Evolutionary conservation across 1,140 invertebrate species (phyloP).

Genomic region (Chionoecetes opilio): DNA sequence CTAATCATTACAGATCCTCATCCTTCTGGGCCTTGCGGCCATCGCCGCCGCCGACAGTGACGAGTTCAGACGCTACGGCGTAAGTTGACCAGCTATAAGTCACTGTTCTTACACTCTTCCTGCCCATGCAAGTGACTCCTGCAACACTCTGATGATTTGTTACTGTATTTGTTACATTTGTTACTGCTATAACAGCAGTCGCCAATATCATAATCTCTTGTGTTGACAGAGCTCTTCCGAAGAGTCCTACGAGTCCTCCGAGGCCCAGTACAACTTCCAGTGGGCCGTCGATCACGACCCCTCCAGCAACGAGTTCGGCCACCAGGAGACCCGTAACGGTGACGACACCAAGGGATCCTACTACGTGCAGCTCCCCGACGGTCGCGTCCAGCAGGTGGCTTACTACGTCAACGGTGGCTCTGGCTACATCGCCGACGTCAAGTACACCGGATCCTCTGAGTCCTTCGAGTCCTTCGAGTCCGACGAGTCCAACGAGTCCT

Average conservation of each 20-base stretch:
- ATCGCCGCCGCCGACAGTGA: conserved; percentile 53
- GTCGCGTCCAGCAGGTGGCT: background rate
- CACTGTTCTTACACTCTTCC: background rate
- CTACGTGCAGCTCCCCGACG: conserved; percentile 47
- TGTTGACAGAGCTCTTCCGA: conserved; percentile 11
- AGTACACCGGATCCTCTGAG: background rate
- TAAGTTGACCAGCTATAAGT: too few relatives aligned
- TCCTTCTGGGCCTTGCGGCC: conserved; percentile 38
- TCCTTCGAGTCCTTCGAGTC: conserved; percentile 32
- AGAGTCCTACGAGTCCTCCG: conserved; percentile 37
- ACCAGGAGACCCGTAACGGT: conserved; percentile 48
- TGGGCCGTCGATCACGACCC: conserved; percentile 49
- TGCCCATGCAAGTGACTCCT: background rate
- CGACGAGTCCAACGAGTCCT: conserved; percentile 55
- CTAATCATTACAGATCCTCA: conserved; percentile 52
- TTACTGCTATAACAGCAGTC: too few relatives aligned
- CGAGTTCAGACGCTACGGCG: conserved; percentile 34
- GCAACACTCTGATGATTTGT: background rate
- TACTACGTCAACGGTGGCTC: conserved; percentile 44
- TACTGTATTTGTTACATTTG: too few relatives aligned
- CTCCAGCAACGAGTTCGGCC: conserved; percentile 54
- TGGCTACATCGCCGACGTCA: conserved; percentile 49
- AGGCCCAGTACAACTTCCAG: conserved; percentile 48
- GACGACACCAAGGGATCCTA: conserved; percentile 41
- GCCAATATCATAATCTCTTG: background rate